Conservation (phyloP, 2,888 invertebrate genomes). For the Papilio elwesi region DNA sequence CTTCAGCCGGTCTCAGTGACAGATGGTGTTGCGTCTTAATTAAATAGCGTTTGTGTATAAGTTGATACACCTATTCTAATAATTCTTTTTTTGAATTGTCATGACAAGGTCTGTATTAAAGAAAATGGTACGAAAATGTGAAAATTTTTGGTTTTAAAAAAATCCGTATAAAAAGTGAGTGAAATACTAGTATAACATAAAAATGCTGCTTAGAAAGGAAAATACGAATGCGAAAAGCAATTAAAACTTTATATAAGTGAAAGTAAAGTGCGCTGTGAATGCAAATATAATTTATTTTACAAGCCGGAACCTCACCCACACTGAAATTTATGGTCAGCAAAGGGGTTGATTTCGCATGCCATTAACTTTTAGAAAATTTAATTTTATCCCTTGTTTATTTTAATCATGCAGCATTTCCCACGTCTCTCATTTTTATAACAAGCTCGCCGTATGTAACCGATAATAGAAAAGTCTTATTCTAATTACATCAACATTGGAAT, state of each 20-base stretch:
- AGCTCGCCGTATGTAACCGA: no score
- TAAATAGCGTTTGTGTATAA: neutral
- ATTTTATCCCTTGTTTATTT: constrained; percentile 30
- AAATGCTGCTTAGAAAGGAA: no score
- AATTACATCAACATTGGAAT: no score
- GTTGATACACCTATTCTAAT: no score
- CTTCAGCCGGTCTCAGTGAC: neutral
- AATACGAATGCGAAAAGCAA: neutral
- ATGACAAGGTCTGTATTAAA: no score
- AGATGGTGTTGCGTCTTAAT: neutral
- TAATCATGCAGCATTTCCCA: constrained; percentile 6
- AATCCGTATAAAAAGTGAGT: no score
- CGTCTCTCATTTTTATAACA: constrained; percentile 7
- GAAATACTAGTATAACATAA: no score
- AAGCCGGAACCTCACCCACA: constrained; percentile 13
- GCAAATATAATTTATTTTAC: constrained; percentile 32
- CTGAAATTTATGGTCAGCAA: constrained; percentile 35
- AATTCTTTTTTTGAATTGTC: no score
- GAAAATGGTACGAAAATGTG: no score
- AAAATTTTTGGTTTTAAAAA: no score
- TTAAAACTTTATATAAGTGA: constrained; percentile 13
- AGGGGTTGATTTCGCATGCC: constrained; percentile 29
- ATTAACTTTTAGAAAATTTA: constrained; percentile 31
- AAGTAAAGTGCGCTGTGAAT: constrained; percentile 1
- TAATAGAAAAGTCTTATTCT: no score